phyloP scores from a whole-genome alignment of 2,113 vertebrate genomes.

The Microtus oregoni region DNA sequence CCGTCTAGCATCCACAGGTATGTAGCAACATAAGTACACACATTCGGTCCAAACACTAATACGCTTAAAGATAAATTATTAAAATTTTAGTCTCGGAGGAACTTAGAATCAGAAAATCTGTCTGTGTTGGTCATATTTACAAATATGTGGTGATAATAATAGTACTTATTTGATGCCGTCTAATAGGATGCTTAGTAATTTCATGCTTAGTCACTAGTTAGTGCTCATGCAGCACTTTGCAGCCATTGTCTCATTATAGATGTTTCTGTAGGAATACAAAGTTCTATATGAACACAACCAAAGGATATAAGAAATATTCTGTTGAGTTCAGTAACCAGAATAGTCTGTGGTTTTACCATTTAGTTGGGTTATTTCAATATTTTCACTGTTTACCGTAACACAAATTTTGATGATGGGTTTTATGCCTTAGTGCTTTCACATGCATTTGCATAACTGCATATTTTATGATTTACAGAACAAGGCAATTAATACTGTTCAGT shows the following conservation, averaged over 20 bases:
- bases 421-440: not conserved
- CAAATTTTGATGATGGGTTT: not conserved
- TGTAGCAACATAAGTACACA: not conserved
- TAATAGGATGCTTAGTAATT: not conserved
- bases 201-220: not conserved
- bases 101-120: not conserved
- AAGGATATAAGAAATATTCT: not conserved
- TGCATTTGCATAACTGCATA: not conserved
- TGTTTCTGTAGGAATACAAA: not conserved
- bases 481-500: not conserved
- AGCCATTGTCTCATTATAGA: not conserved
- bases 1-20: not conserved
- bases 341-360: not conserved
- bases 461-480: not conserved
- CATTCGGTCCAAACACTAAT: not conserved
- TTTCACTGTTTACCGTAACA: not conserved
- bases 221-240: not conserved
- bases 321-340: not conserved
- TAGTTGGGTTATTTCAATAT: not conserved
- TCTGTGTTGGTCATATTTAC: not conserved
- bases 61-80: not conserved
- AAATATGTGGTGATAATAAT: not conserved
- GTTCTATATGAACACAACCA: not conserved
- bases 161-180: not conserved
- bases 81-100: not conserved